Evolutionary conservation across 2,113 vertebrate genomes (phyloP).

Genomic region (Rhynchopsitta pachyrhyncha): DNA sequence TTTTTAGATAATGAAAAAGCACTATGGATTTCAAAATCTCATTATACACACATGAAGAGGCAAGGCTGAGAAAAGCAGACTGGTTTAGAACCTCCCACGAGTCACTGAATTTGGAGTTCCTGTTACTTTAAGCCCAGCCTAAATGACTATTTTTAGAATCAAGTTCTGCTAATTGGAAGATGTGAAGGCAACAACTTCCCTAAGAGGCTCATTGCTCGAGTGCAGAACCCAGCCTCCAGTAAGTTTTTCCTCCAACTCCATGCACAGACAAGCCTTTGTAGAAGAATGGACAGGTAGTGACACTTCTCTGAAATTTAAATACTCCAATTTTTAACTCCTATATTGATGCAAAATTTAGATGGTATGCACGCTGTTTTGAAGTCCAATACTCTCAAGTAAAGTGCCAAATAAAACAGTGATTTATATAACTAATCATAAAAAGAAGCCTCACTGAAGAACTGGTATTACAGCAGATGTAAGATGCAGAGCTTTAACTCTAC

Average conservation of each 20-base stretch:
- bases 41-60: neutral
- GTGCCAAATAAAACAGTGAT: neutral
- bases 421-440: neutral
- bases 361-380: neutral
- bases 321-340: neutral
- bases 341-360: neutral
- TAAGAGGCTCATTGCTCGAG: neutral
- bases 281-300: neutral
- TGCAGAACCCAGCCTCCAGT: neutral
- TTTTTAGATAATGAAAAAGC: neutral
- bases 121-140: slow-evolving; percentile 34
- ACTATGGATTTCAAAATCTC: slow-evolving; percentile 4
- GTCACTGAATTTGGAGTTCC: slow-evolving; percentile 51
- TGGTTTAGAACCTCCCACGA: slow-evolving; percentile 44
- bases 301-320: neutral
- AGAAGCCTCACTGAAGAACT: neutral
- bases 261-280: neutral
- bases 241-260: neutral
- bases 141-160: slow-evolving; percentile 27
- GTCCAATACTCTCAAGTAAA: neutral
- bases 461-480: neutral
- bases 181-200: neutral
- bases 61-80: slow-evolving; percentile 39
- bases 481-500: neutral
- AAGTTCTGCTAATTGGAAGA: slow-evolving; percentile 20